Percentiles rank a stretch among this genome's conserved stretches.
phyloP scores from a whole-genome alignment of 2,888 invertebrate genomes.

The Rutpela maculata region DNA sequence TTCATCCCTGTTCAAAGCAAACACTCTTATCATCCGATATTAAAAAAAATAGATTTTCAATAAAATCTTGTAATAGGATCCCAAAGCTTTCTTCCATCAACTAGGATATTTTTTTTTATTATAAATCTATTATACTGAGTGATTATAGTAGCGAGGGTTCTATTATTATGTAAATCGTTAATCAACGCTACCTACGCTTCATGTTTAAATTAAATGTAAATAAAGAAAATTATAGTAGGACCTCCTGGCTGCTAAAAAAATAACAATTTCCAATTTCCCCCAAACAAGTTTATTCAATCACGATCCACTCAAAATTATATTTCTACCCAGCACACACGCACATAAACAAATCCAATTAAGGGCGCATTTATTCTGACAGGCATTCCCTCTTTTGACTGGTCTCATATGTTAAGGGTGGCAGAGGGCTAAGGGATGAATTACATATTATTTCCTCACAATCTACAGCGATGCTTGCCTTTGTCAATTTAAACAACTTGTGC shows the following conservation, averaged over 20 bases:
- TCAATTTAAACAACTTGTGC: slow-evolving; percentile 11
- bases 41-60: too few relatives aligned
- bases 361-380: slow-evolving; percentile 72
- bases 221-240: slow-evolving; percentile 38
- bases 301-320: slow-evolving; percentile 71
- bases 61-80: too few relatives aligned
- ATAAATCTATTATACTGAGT: neutral
- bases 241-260: slow-evolving; percentile 59
- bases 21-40: too few relatives aligned
- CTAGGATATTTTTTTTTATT: neutral
- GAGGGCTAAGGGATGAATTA: slow-evolving; percentile 57
- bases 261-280: slow-evolving; percentile 67
- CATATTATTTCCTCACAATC: slow-evolving; percentile 41
- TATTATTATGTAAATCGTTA: slow-evolving; percentile 37
- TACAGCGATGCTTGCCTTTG: slow-evolving; percentile 13
- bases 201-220: slow-evolving; percentile 38
- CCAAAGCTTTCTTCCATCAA: neutral
- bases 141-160: slow-evolving; percentile 11
- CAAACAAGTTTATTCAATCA: slow-evolving; percentile 71
- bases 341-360: slow-evolving; percentile 74
- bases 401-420: slow-evolving; percentile 66
- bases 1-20: too few relatives aligned
- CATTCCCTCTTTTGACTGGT: slow-evolving; percentile 68
- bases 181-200: slow-evolving; percentile 30
- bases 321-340: slow-evolving; percentile 64